A percentile compares a stretch with the other conserved stretches of the same genome.
These are phyloP conservation scores for Corythaixoides concolor DNA, from an alignment of 2,113 vertebrate species.

Conservation along the genomic window DNA sequence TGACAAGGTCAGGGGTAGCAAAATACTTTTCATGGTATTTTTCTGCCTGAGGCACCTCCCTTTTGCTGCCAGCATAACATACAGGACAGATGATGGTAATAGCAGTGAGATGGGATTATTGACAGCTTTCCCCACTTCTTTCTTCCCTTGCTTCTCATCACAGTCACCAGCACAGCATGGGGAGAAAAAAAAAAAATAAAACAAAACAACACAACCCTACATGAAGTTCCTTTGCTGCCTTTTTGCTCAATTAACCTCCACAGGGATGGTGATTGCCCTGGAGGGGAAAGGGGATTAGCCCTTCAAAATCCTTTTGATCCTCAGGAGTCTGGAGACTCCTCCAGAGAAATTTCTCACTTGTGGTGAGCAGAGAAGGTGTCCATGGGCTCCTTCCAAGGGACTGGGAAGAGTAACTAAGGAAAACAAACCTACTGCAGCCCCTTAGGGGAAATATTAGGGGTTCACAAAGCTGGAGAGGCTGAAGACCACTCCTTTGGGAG, in stretches of 20 bases:
- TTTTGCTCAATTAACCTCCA: neutral
- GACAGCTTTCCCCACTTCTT: neutral
- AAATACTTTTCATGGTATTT: neutral
- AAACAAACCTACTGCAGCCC: neutral
- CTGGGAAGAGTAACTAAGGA: neutral
- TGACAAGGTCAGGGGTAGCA: neutral
- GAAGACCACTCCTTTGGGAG: neutral
- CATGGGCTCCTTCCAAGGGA: neutral
- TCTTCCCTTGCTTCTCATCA: neutral
- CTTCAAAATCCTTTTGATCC: slow-evolving; percentile 4
- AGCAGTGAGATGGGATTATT: neutral
- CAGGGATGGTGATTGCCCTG: neutral
- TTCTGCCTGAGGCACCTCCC: slow-evolving; percentile 19
- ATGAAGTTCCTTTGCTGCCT: neutral
- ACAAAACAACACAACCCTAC: neutral
- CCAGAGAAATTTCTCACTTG: neutral
- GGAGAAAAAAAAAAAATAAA: neutral
- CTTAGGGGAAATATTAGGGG: neutral
- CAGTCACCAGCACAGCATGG: neutral
- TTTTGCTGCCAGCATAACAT: neutral
- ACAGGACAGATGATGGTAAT: neutral
- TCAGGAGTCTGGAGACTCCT: neutral
- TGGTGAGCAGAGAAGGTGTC: neutral
- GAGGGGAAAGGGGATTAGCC: neutral
- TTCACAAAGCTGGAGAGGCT: neutral